Percentiles rank a stretch among this genome's conserved stretches.
phyloP scores from a whole-genome alignment of 2,888 invertebrate species.

The Hypomecis atomaria region DNA sequence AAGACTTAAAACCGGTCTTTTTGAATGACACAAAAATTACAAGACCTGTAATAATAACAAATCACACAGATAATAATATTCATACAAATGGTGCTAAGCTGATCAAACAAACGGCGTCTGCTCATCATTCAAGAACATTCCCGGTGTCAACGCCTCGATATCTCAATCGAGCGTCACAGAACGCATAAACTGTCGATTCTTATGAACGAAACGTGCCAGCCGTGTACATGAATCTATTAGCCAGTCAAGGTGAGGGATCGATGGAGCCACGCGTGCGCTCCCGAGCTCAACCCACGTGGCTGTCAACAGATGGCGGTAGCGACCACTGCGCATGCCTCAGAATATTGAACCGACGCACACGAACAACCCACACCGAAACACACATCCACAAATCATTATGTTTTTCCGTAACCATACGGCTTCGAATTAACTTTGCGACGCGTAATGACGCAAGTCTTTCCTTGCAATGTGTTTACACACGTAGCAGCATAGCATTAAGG shows the following conservation, averaged over 20 bases:
- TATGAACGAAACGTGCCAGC: conserved; percentile 56
- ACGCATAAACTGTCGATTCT: conserved; percentile 53
- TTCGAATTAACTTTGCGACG: conserved; percentile 72
- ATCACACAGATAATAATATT: background rate
- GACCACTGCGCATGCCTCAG: conserved; percentile 71
- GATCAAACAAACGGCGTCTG: conserved; percentile 3
- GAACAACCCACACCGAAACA: conserved; percentile 48
- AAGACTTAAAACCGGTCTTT: no score
- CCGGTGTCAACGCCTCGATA: conserved; percentile 33
- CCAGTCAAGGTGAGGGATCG: conserved; percentile 79
- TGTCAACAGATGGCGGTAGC: conserved; percentile 79
- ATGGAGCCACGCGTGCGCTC: conserved; percentile 65
- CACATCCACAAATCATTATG: conserved; percentile 76
- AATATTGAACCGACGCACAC: conserved; percentile 71
- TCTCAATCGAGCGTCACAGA: conserved; percentile 44
- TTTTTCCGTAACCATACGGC: conserved; percentile 76
- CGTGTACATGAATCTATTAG: conserved; percentile 78
- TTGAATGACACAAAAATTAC: no score
- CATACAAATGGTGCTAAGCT: background rate
- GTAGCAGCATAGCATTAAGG: conserved; percentile 20
- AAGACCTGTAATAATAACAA: no score
- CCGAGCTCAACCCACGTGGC: conserved; percentile 63
- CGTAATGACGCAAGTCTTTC: conserved; percentile 72
- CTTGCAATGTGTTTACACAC: conserved; percentile 44
- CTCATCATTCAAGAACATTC: conserved; percentile 24